These are phyloP conservation scores for Centroberyx gerrardi DNA, from an alignment of 2,797 vertebrate species.

Conservation along the genomic window DNA sequence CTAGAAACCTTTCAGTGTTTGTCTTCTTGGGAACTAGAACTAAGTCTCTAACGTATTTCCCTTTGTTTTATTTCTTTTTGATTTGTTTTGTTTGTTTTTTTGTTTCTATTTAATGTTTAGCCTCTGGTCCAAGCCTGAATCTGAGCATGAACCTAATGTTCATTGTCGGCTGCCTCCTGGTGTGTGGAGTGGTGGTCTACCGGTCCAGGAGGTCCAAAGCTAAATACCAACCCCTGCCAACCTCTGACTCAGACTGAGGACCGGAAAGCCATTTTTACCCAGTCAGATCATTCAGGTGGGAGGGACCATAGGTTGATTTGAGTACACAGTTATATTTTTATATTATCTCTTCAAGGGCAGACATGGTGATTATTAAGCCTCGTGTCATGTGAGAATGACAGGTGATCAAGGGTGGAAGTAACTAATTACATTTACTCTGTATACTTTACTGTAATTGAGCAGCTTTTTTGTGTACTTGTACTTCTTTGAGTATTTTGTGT, in stretches of 20 bases:
- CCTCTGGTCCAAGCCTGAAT: neutral
- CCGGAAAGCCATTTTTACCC: neutral
- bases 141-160: slow-evolving; percentile 35
- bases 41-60: neutral
- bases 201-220: neutral
- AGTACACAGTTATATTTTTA: too few species aligned
- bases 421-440: too few species aligned
- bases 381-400: too few species aligned
- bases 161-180: slow-evolving; percentile 38
- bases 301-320: neutral
- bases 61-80: too few species aligned
- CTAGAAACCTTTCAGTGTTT: too few species aligned
- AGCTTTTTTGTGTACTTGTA: too few species aligned
- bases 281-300: neutral
- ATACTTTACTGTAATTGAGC: too few species aligned
- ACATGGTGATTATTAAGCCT: neutral
- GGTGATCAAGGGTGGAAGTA: too few species aligned
- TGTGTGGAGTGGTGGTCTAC: slow-evolving; percentile 36
- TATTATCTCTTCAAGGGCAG: too few species aligned
- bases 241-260: slow-evolving; percentile 32
- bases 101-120: slow-evolving; percentile 5
- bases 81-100: neutral
- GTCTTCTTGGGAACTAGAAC: neutral
- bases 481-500: too few species aligned
- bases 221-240: slow-evolving; percentile 32